Conservation (phyloP, 2,888 invertebrate genomes). For the Hirtodrosophila cameraria region DNA sequence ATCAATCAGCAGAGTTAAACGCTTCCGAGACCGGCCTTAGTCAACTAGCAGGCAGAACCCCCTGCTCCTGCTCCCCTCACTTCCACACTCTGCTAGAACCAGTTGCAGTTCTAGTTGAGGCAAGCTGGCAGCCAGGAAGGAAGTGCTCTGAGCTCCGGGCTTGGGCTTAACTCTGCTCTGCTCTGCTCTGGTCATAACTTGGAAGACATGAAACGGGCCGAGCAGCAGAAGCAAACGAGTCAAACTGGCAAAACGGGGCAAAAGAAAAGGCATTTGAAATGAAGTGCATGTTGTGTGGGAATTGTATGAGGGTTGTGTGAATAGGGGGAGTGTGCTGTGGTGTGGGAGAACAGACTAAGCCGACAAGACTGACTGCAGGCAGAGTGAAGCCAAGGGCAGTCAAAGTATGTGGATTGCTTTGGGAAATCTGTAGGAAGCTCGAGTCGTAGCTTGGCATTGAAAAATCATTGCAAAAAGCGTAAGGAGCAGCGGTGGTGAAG, state of each 20-base stretch:
- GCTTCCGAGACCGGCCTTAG: conserved; percentile 57
- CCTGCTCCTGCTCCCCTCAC: no score
- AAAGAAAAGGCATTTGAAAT: conserved; percentile 68
- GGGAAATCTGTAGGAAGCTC: conserved; percentile 44
- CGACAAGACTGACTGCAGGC: conserved; percentile 72
- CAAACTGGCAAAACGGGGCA: conserved; percentile 1
- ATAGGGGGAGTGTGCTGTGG: conserved; percentile 7
- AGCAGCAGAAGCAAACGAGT: conserved; percentile 6
- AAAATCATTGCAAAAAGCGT: conserved; percentile 59
- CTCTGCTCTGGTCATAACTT: conserved; percentile 51
- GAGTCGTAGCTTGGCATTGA: conserved; percentile 66
- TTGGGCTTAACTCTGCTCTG: conserved; percentile 46
- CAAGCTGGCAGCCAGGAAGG: conserved; percentile 56
- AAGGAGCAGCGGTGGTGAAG: neutral
- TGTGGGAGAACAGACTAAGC: conserved; percentile 55
- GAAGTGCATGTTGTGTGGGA: conserved; percentile 64
- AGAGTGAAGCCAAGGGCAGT: conserved; percentile 12
- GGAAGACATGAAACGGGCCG: conserved; percentile 66
- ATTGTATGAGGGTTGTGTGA: conserved; percentile 34
- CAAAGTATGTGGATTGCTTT: conserved; percentile 24
- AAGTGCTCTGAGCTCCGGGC: conserved; percentile 56
- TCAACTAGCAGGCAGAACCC: conserved; percentile 12
- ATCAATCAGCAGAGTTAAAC: conserved; percentile 79
- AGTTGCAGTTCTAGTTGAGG: conserved; percentile 4
- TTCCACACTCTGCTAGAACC: neutral